Conservation (phyloP, 2,113 vertebrate genomes). For the Alethe diademata region DNA sequence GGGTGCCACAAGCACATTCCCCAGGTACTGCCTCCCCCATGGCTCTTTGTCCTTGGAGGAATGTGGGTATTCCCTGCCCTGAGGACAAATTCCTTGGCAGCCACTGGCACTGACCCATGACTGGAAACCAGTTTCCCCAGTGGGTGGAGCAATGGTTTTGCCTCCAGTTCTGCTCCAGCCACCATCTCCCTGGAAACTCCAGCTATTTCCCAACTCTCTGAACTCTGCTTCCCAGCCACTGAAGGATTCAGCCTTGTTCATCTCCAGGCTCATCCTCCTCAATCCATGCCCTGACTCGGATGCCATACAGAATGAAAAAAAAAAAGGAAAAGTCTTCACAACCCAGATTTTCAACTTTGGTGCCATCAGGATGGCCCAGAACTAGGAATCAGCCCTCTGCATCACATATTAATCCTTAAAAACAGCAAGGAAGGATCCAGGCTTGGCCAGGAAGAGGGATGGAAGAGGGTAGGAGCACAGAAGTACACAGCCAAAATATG, state of each 20-base stretch:
- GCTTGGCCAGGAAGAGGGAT: neutral
- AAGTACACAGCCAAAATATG: fast-evolving
- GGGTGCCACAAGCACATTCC: neutral
- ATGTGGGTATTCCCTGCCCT: neutral
- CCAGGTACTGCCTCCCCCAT: neutral
- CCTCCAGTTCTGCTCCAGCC: neutral
- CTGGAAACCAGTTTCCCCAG: neutral
- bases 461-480: neutral
- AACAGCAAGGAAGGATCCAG: neutral
- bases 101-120: neutral
- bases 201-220: neutral
- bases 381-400: neutral
- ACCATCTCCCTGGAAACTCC: neutral
- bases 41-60: neutral
- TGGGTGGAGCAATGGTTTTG: neutral
- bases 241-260: neutral
- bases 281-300: fast-evolving
- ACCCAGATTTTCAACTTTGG: neutral
- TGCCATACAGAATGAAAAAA: neutral
- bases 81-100: neutral
- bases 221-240: neutral
- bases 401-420: fast-evolving
- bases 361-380: neutral
- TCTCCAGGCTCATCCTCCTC: neutral
- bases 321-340: neutral